Evolutionary conservation across 2,797 vertebrate species (phyloP), one percentile per base, ranked within the genome.

Genomic region (Cyclura pinguis): DNA sequence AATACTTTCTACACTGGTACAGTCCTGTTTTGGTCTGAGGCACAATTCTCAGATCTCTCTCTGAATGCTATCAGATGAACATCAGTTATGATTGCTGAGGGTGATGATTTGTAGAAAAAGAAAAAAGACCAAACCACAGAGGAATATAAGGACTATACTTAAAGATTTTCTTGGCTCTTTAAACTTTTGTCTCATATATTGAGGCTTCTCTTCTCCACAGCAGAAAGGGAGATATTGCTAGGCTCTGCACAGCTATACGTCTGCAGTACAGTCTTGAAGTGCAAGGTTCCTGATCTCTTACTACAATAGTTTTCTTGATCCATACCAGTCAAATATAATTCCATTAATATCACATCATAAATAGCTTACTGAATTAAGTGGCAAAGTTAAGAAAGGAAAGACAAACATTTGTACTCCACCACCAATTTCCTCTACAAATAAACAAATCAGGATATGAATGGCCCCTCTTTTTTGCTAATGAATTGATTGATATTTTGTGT

Each of bases 1-100:
- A 82, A 82, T 52, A 18, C 22, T 85, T 84, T 91, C 67, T 88
- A 55, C 80, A 57, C 3, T 0, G 77, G 57, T 83, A 86, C 3
- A 90, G 35, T 89, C 62, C 20, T 59, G 91, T 88, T 74, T 73
- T 52, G 82, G 62, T 32, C 92, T 91, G 59, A 93, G 88, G 81
- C 67, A 32, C 8, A 90, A 5, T 8, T 88, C 88, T 76, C 87
- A 91, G 92, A 87, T 88, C 90, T 87, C 92, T 67, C 91, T 88
- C 29, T 87, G 86, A 82, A 10, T 80, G 24, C 2, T 57, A 67
- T 88, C 94, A 92, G 84, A 92, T 73, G 90, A 93, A 86, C 27
- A 86, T 32, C 7, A 59, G 85, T 80, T 69, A 69, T 69, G 27
- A 69, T 29, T 69, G 27, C 27, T 69, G 10, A 2, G 67, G 27